Evolutionary conservation across 2,888 invertebrate genomes (phyloP).

Genomic region (Gari tellinella): DNA sequence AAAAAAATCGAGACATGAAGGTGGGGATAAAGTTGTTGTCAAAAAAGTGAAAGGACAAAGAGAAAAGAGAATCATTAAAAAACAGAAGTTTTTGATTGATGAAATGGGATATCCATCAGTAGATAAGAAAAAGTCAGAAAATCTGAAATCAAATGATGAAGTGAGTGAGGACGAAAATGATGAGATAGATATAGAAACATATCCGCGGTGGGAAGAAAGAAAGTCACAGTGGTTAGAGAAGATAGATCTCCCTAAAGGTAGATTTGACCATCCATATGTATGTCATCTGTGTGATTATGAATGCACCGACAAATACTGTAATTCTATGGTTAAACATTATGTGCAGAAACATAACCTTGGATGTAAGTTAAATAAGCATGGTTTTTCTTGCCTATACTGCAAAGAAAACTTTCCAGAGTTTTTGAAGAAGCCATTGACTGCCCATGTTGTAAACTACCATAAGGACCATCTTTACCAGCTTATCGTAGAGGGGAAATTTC

Average conservation of each 20-base stretch:
- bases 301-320: too few relatives aligned
- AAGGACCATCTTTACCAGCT: conserved; percentile 11
- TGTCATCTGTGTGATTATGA: too few relatives aligned
- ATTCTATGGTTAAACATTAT: conserved; percentile 31
- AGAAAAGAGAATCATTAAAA: conserved; percentile 41
- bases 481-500: conserved; percentile 16
- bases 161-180: not conserved
- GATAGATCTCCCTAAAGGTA: too few relatives aligned
- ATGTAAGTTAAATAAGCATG: conserved; percentile 18
- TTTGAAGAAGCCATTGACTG: conserved; percentile 20
- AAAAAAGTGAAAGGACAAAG: conserved; percentile 38
- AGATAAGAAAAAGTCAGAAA: conserved; percentile 3
- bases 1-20: conserved; percentile 2
- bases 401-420: conserved; percentile 15
- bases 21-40: conserved; percentile 1
- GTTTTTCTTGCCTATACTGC: conserved; percentile 38
- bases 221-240: too few relatives aligned
- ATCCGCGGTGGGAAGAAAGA: too few relatives aligned
- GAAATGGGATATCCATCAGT: conserved; percentile 24
- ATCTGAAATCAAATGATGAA: conserved; percentile 3
- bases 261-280: too few relatives aligned
- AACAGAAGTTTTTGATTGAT: conserved; percentile 43
- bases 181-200: too few relatives aligned
- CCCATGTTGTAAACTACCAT: conserved; percentile 37
- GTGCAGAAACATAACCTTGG: conserved; percentile 46